These are phyloP conservation scores for Pocota personata DNA, from an alignment of 2,888 invertebrate genomes.

Conservation along the genomic window DNA sequence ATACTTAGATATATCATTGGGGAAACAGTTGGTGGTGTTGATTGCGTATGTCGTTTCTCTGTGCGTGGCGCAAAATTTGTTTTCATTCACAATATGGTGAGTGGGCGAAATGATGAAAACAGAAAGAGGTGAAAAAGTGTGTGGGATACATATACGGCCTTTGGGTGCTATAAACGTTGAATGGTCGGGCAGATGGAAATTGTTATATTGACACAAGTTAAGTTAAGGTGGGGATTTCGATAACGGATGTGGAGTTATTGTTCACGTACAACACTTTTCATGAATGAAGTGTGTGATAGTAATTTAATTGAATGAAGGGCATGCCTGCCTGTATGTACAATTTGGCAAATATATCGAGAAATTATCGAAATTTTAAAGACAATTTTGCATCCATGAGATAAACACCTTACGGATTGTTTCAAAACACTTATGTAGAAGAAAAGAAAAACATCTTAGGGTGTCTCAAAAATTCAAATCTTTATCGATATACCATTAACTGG, in stretches of 20 bases:
- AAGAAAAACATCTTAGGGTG: too few species aligned
- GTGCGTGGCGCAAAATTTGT: conserved; percentile 45
- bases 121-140: conserved; percentile 13
- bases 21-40: conserved; percentile 24
- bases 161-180: conserved; percentile 17
- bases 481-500: too few species aligned
- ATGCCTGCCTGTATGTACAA: too few species aligned
- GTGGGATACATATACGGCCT: conserved; percentile 6
- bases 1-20: conserved; percentile 20
- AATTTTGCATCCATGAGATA: too few species aligned
- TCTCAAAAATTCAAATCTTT: too few species aligned
- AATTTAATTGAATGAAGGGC: too few species aligned
- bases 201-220: conserved; percentile 1
- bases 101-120: conserved; percentile 51
- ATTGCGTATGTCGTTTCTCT: conserved; percentile 22
- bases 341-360: too few species aligned
- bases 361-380: too few species aligned
- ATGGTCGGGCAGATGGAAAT: not conserved
- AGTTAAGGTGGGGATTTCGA: not conserved
- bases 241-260: not conserved
- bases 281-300: not conserved
- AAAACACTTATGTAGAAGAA: too few species aligned
- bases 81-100: conserved; percentile 54
- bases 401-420: too few species aligned
- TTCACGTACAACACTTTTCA: not conserved